Percentiles rank a stretch among this genome's conserved stretches.
These are phyloP conservation scores for Potorous gilbertii DNA, from an alignment of 2,797 vertebrate species.

Conservation along the genomic window DNA sequence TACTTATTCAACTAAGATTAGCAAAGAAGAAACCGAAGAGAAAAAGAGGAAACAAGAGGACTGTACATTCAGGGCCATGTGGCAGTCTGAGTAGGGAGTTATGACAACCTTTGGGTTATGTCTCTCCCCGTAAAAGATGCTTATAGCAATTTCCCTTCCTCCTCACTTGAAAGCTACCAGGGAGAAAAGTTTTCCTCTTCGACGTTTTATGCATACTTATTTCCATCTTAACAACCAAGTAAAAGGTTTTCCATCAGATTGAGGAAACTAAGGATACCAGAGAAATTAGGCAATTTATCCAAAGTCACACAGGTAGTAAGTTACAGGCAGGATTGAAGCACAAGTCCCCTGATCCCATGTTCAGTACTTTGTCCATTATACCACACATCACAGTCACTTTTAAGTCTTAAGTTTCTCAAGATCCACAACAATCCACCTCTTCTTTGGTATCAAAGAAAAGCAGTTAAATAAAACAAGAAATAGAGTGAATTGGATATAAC, in stretches of 20 bases:
- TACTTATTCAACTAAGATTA: neutral
- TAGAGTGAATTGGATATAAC: neutral
- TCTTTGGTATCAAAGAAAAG: neutral
- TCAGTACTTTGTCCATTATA: neutral
- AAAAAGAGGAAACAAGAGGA: neutral
- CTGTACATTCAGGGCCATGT: neutral
- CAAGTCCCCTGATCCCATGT: neutral
- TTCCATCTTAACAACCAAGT: neutral
- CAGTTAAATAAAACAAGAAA: neutral
- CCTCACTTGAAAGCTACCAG: neutral
- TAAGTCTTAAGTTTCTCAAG: neutral
- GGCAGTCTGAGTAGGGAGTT: neutral
- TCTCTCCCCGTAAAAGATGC: neutral
- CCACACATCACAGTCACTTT: neutral
- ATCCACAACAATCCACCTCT: neutral
- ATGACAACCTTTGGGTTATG: neutral
- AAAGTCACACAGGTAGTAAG: neutral
- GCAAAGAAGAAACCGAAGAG: neutral
- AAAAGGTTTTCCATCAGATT: neutral
- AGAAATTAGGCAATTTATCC: neutral
- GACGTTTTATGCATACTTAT: neutral
- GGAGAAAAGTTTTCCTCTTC: neutral
- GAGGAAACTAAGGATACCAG: neutral
- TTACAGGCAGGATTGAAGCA: neutral
- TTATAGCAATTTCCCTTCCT: neutral